Percentiles rank a stretch among this genome's conserved stretches.
Conservation (phyloP, 2,888 invertebrate genomes). For the Scaptodrosophila latifasciaeformis region DNA sequence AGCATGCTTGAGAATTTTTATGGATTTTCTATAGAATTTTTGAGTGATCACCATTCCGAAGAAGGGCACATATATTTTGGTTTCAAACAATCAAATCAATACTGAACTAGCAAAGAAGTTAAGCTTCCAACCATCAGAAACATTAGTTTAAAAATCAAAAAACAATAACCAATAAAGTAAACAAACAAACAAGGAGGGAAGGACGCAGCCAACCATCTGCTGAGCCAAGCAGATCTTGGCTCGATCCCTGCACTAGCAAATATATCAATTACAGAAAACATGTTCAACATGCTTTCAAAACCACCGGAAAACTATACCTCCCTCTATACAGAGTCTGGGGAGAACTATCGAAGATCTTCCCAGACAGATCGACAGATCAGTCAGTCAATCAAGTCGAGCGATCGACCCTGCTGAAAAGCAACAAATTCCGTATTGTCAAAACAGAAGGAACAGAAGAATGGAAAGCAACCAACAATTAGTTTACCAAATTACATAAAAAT, state of each 20-base stretch:
- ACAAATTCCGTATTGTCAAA: conserved; percentile 74
- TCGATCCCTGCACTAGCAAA: conserved; percentile 36
- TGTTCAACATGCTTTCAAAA: too few species aligned
- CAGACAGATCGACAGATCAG: conserved; percentile 29
- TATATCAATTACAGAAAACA: conserved; percentile 64
- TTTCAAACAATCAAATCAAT: background rate
- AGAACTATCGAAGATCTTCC: too few species aligned
- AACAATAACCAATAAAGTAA: too few species aligned
- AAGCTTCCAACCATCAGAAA: conserved; percentile 26
- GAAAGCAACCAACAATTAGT: conserved; percentile 73
- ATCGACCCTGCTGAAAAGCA: conserved; percentile 55
- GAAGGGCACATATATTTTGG: too few species aligned
- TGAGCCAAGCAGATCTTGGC: conserved; percentile 20
- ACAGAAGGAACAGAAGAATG: too few species aligned
- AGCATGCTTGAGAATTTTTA: conserved; percentile 61
- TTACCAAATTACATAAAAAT: conserved; percentile 70
- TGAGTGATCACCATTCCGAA: conserved; percentile 57
- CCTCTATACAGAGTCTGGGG: too few species aligned
- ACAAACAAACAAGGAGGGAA: conserved; percentile 50
- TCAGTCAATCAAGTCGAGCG: conserved; percentile 54
- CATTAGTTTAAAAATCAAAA: conserved; percentile 55
- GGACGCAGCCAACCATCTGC: conserved; percentile 48
- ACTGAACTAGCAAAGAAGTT: background rate
- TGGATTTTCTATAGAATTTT: conserved; percentile 66
- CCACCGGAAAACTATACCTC: too few species aligned